These are phyloP conservation scores for Callospermophilus lateralis DNA, from an alignment of 2,113 vertebrate species.

Conservation along the genomic window DNA sequence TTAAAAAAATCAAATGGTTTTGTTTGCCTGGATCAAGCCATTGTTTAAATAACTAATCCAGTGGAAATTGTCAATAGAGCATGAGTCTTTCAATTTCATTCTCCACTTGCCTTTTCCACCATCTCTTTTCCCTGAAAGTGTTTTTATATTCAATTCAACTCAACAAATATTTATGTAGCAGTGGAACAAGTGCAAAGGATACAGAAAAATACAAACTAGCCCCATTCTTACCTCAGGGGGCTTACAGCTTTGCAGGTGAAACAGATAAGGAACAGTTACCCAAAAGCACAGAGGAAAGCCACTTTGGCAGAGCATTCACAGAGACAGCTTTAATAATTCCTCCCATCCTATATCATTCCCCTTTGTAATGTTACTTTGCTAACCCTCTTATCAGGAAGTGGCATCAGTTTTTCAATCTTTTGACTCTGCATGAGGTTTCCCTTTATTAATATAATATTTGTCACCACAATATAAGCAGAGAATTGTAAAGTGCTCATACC, in stretches of 20 bases:
- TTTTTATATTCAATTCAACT: slow-evolving; percentile 36
- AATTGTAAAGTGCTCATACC: background rate
- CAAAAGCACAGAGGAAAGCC: background rate
- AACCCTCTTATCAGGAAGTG: background rate
- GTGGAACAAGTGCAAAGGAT: background rate
- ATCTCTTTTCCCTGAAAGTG: background rate
- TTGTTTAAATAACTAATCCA: slow-evolving; percentile 68
- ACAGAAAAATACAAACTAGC: slow-evolving; percentile 31
- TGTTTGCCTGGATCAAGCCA: slow-evolving; percentile 12
- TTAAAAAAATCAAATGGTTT: slow-evolving; percentile 50
- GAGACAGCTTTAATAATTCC: background rate
- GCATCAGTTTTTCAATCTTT: background rate
- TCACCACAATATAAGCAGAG: background rate
- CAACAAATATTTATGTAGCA: slow-evolving; percentile 40
- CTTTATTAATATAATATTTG: background rate
- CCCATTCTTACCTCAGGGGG: background rate
- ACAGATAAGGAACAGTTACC: background rate
- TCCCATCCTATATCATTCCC: background rate
- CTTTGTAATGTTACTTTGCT: background rate
- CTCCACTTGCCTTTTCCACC: slow-evolving; percentile 21
- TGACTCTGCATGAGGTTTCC: background rate
- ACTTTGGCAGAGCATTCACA: background rate
- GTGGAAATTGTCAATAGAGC: slow-evolving; percentile 47
- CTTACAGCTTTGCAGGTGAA: background rate
- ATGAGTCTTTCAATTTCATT: slow-evolving; percentile 53